Evolutionary conservation across 2,113 vertebrate genomes (phyloP), one percentile per base, ranked within the genome.

Genomic region (Sitta europaea): DNA sequence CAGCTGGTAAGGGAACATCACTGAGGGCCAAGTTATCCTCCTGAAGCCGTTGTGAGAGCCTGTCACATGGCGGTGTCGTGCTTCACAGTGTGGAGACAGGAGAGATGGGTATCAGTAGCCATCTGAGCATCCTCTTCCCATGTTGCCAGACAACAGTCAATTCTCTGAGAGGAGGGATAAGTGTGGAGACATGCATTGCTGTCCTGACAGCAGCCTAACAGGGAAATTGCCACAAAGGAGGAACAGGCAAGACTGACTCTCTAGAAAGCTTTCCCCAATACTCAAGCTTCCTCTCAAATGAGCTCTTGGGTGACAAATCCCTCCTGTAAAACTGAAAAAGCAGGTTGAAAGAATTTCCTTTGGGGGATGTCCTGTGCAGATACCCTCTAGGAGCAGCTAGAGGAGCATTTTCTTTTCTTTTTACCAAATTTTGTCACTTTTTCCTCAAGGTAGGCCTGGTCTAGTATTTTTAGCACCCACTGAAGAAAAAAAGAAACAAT

Each of bases 181-280:
- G 18, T 10, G 33, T 40, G 58, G 40, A 86, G 80, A 85, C 9
- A 47, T 3, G n/a, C 28, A 58, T 1, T 88, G 78, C 79, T 15
- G 6, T 50, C 66, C 96, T 61, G 67, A 67, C 72, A 88, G 72
- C 58, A 88, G 85, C 51, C 42, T 80, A 76, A 76, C 38, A 84
- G 67, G 19, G 63, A 67, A 94, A 89, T 27, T 53, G 47, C 45
- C 59, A 81, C 54, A 78, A 63, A 61, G 66, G 53, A 84, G 70
- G 76, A 75, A 87, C 77, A 85, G 77, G 70, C 53, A 94, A 53
- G 53, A 73, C 17, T 2, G 6, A 84, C 38, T 59, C 47, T 67
- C 50, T 65, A 20, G 62, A 92, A 79, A 87, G 74, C 53, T 85
- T 68, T 86, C 66, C 68, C 19, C 0, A 1, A 48, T n/a, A 71